Percentiles rank a stretch among this genome's conserved stretches.
Evolutionary conservation across 2,888 invertebrate species (phyloP).

Genomic region (Sarcophaga subvicina): DNA sequence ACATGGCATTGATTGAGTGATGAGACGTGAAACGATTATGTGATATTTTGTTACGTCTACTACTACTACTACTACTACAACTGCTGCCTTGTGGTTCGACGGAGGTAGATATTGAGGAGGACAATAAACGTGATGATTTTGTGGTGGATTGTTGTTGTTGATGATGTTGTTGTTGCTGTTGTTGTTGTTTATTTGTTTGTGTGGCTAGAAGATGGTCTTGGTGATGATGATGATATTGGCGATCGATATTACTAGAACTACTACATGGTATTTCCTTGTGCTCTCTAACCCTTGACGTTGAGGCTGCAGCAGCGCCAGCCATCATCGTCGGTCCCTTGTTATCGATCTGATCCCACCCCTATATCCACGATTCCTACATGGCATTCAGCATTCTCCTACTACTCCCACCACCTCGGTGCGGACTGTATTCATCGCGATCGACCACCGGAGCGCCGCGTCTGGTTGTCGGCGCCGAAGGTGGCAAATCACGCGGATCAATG

Average conservation of each 20-base stretch:
- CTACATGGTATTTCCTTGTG: conserved; percentile 68
- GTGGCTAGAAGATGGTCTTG: conserved; percentile 68
- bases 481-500: conserved; percentile 78
- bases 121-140: conserved; percentile 68
- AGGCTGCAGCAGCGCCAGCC: conserved; percentile 54
- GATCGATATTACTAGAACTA: conserved; percentile 68
- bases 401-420: conserved; percentile 82
- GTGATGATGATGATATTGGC: conserved; percentile 67
- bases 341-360: conserved; percentile 82
- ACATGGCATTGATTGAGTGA: conserved; percentile 56
- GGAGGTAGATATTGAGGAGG: conserved; percentile 69
- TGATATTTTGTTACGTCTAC: conserved; percentile 65
- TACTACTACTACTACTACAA: conserved; percentile 62
- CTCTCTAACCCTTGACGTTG: conserved; percentile 65
- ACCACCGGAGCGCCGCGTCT: conserved; percentile 79
- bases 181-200: conserved; percentile 60
- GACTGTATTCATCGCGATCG: conserved; percentile 82
- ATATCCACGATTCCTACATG: conserved; percentile 83
- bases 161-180: conserved; percentile 64
- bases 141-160: conserved; percentile 32
- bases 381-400: conserved; percentile 82
- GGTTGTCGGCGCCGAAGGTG: conserved; percentile 76
- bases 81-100: conserved; percentile 57
- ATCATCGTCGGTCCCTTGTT: conserved; percentile 69
- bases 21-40: conserved; percentile 64